Evolutionary conservation across 2,797 vertebrate genomes (phyloP), one percentile per base, ranked within the genome.

Genomic region (Gila robusta): DNA sequence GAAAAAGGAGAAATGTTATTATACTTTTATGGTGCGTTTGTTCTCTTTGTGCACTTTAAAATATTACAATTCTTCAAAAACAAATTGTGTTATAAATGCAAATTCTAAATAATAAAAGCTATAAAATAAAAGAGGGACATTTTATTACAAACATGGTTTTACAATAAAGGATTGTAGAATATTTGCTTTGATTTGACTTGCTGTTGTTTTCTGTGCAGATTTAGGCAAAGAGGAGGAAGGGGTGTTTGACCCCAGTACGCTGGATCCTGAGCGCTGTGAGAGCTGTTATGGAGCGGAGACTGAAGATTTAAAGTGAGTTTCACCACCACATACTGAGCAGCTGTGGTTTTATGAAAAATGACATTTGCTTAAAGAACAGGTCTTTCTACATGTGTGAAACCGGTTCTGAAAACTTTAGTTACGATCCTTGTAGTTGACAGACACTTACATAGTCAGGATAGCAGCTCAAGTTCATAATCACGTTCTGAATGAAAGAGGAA

Each of bases 201-300:
- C 59, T 44, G 56, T 79, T 76, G 49, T 23, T 37, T 62, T 81
- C 26, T 82, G 17, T 82, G 82, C 90, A 99, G 98, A 98, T 87
- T 93, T 99, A 0, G 98, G 98, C 11, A 95, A 95, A 88, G 96
- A 97, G 2, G 97, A 98, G 39, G 95, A 96, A 1, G 95, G 95
- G 70, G 88, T 94, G 32, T 98, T 99, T 91, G 97, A 99, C 91
- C 96, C 97, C 12, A 96, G 94, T 87, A 96, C 95, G 1, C 93
- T 99, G 93, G 97, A 98, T 91, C 98, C 97, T 0, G 92, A 97
- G 80, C 95, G 98, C 87, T 99, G 98, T 1, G 98, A 99, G 94
- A 99, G 98, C 94, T 99, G 98, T 91, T 99, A 98, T 0, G 98
- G 98, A 73, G 98, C 98, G 0, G 98, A 99, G 89, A 98, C 96